Evolutionary conservation across 2,797 vertebrate species (phyloP).

Genomic region (Brachyalestes nurse): DNA sequence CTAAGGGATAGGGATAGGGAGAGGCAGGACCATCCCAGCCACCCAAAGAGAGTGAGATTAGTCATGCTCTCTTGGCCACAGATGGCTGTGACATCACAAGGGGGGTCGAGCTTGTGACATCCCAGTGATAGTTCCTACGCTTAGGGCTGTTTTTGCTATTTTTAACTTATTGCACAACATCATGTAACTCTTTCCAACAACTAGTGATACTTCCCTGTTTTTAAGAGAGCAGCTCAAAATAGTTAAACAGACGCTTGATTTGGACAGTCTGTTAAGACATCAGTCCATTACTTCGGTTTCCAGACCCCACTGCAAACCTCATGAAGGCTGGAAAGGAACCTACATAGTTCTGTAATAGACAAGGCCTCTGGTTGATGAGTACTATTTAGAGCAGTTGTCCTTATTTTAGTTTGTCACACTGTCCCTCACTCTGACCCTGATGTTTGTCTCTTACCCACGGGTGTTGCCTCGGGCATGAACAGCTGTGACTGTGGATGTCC

Average conservation of each 20-base stretch:
- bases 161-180: background rate
- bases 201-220: constrained; percentile 12
- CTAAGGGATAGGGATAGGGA: too few relatives aligned
- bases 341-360: constrained; percentile 2
- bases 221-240: background rate
- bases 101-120: background rate
- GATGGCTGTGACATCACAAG: background rate
- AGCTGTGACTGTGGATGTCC: constrained; percentile 51
- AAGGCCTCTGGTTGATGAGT: background rate
- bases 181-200: background rate
- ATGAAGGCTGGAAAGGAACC: background rate
- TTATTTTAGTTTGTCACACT: constrained; percentile 32
- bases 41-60: too few relatives aligned
- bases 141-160: too few relatives aligned
- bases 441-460: constrained; percentile 13
- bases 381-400: constrained; percentile 7
- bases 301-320: background rate
- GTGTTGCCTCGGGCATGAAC: constrained; percentile 36
- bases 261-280: constrained; percentile 4
- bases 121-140: too few relatives aligned
- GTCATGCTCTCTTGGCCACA: too few relatives aligned
- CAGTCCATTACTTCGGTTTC: constrained; percentile 16
- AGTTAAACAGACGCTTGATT: constrained; percentile 5
- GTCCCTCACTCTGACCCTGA: constrained; percentile 48
- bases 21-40: too few relatives aligned